These are phyloP conservation scores for Tuta absoluta DNA, from an alignment of 2,888 invertebrate genomes.

Conservation along the genomic window DNA sequence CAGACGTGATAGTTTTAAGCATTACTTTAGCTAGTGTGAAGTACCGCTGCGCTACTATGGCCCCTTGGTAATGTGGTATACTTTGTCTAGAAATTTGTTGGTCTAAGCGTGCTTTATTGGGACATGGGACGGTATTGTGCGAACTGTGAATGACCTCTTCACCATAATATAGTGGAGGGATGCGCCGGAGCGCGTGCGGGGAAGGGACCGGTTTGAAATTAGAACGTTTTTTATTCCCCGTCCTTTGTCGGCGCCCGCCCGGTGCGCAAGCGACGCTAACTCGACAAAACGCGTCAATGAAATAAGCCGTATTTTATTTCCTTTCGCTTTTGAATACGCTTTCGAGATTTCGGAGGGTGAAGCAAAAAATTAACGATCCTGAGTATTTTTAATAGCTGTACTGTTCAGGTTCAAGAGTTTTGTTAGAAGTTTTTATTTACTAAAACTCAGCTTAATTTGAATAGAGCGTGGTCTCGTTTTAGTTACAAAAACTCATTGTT, in stretches of 20 bases:
- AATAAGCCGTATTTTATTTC: constrained; percentile 79
- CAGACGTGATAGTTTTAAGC: no score
- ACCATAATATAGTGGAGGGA: constrained; percentile 78
- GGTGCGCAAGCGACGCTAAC: constrained; percentile 79
- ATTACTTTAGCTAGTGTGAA: no score
- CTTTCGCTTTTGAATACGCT: constrained; percentile 60
- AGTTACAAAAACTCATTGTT: constrained; percentile 24
- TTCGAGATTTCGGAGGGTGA: constrained; percentile 51
- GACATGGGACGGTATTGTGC: constrained; percentile 61
- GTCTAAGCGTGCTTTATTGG: constrained; percentile 46
- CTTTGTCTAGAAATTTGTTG: constrained; percentile 63
- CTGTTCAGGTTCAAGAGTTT: constrained; percentile 2
- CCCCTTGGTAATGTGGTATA: no score
- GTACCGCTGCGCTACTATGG: no score
- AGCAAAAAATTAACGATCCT: constrained; percentile 11
- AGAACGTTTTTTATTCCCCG: constrained; percentile 74
- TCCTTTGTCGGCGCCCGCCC: constrained; percentile 77
- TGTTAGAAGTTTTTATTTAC: not conserved
- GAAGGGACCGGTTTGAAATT: constrained; percentile 79
- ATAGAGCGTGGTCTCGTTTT: not conserved
- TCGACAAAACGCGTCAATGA: constrained; percentile 78
- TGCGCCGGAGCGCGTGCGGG: constrained; percentile 78
- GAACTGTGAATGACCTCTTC: constrained; percentile 81
- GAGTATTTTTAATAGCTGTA: constrained; percentile 15
- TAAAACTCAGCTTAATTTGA: not conserved